These are phyloP conservation scores for Graphium colonna DNA, from an alignment of 2,888 invertebrate genomes.

Conservation along the genomic window DNA sequence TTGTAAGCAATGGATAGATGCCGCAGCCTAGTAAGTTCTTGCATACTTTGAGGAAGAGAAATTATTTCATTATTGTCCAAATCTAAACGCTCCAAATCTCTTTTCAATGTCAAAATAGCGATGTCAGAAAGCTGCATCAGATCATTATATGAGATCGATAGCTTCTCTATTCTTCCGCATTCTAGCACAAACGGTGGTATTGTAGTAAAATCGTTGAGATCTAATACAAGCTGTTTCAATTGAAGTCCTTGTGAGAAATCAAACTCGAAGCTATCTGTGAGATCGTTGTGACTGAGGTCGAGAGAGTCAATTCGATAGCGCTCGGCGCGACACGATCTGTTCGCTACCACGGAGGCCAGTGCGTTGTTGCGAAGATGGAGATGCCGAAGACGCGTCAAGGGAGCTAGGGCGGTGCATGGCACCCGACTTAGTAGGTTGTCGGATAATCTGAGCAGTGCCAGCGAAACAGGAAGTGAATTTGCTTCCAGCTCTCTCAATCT, in stretches of 20 bases:
- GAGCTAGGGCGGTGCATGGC: conserved; percentile 77
- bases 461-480: conserved; percentile 78
- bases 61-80: conserved; percentile 86
- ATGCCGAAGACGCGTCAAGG: conserved; percentile 81
- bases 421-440: conserved; percentile 82
- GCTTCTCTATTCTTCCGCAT: conserved; percentile 83
- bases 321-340: conserved; percentile 47
- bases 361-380: conserved; percentile 79
- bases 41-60: conserved; percentile 81
- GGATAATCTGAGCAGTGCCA: conserved; percentile 83
- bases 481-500: conserved; percentile 80
- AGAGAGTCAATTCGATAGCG: conserved; percentile 84
- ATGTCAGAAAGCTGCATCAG: conserved; percentile 82
- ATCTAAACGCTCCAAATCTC: conserved; percentile 86
- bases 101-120: conserved; percentile 83
- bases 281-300: conserved; percentile 88
- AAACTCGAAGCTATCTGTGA: conserved; percentile 81
- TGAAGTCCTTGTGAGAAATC: conserved; percentile 83
- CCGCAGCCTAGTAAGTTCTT: conserved; percentile 80
- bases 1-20: conserved; percentile 90
- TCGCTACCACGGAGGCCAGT: conserved; percentile 34
- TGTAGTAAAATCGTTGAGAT: conserved; percentile 85
- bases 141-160: conserved; percentile 87
- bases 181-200: conserved; percentile 83
- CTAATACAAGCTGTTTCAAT: conserved; percentile 86